Evolutionary conservation across 2,888 invertebrate genomes (phyloP).

Genomic region (Chrysolina americana): DNA sequence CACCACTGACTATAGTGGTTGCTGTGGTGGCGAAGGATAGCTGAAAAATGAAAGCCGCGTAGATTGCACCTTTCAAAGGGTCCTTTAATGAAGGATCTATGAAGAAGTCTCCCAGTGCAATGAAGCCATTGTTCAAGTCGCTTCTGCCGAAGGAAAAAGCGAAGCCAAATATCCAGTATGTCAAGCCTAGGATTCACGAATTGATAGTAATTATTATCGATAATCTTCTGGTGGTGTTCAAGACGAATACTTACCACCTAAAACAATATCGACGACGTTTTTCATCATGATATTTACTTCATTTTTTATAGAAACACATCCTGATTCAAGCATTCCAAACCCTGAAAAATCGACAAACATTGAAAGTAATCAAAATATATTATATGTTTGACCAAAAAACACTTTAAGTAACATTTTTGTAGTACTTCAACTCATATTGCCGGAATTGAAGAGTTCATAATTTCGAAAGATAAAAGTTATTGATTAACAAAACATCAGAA

Average conservation of each 20-base stretch:
- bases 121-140: constrained; percentile 81
- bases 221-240: background rate
- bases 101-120: constrained; percentile 88
- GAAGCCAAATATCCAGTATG: constrained; percentile 96
- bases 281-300: constrained; percentile 99
- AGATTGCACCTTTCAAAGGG: constrained; percentile 86
- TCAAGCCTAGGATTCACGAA: constrained; percentile 73
- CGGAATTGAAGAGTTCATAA: no score
- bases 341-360: constrained; percentile 71
- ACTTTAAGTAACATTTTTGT: no score
- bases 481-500: no score
- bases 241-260: constrained; percentile 78
- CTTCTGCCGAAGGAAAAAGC: constrained; percentile 90
- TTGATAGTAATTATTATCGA: constrained; percentile 4
- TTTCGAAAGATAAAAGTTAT: no score
- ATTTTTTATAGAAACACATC: constrained; percentile 92
- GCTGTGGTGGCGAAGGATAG: constrained; percentile 91
- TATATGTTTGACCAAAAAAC: background rate
- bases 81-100: constrained; percentile 83
- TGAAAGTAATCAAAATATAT: background rate
- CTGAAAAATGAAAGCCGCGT: constrained; percentile 92
- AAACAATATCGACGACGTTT: constrained; percentile 92
- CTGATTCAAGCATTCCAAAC: constrained; percentile 94
- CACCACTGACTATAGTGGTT: constrained; percentile 93
- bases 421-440: no score